phyloP scores from a whole-genome alignment of 2,113 vertebrate species.

The Polyodon spathula region DNA sequence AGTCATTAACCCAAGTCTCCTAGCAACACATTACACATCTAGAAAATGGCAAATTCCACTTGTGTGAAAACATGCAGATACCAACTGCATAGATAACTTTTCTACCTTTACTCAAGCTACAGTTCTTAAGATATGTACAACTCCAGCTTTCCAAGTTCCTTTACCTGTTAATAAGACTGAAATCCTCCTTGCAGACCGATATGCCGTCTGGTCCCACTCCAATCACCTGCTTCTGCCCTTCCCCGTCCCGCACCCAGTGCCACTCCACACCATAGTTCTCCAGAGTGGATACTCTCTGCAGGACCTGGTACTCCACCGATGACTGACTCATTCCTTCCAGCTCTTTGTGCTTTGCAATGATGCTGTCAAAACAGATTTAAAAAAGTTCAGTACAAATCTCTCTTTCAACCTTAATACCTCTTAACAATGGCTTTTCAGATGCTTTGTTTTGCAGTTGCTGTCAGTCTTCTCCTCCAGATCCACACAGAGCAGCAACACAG shows the following conservation, averaged over 20 bases:
- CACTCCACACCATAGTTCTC: conserved; percentile 94
- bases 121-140: too few species aligned
- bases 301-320: conserved; percentile 83
- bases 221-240: conserved; percentile 75
- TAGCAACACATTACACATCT: too few species aligned
- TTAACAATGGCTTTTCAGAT: conserved; percentile 35
- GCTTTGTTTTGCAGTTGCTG: too few species aligned
- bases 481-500: too few species aligned
- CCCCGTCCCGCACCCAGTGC: conserved; percentile 82
- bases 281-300: conserved; percentile 79
- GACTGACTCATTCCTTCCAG: conserved; percentile 74
- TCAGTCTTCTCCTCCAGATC: too few species aligned
- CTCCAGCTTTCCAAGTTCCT: too few species aligned
- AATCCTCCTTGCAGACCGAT: conserved; percentile 84
- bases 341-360: conserved; percentile 77
- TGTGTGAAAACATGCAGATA: too few species aligned
- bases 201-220: conserved; percentile 93
- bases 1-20: too few species aligned
- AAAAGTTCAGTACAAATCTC: not conserved
- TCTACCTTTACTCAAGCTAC: too few species aligned
- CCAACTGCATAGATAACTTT: too few species aligned
- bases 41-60: too few species aligned
- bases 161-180: conserved; percentile 83
- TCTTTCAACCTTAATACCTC: conserved; percentile 40
- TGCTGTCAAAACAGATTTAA: conserved; percentile 49